These are phyloP conservation scores for Oncorhynchus masou DNA, from an alignment of 2,113 vertebrate genomes.

Conservation along the genomic window DNA sequence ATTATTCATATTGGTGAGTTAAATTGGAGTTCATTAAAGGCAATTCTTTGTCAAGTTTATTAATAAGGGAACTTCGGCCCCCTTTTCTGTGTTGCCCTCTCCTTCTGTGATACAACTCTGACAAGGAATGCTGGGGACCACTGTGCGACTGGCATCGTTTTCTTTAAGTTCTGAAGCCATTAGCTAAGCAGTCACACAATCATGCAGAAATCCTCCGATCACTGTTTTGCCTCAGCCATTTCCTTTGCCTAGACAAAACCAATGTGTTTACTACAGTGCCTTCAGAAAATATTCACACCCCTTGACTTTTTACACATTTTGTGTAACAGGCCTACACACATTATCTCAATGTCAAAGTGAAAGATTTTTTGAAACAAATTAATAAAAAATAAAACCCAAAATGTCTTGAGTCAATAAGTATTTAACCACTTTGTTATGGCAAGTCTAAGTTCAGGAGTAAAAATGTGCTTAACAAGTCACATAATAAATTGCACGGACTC, in stretches of 20 bases:
- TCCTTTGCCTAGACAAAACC: slow-evolving; percentile 23
- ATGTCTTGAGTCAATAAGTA: no score
- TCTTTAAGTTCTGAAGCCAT: slow-evolving; percentile 61
- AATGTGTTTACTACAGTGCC: slow-evolving; percentile 4
- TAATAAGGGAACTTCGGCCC: slow-evolving; percentile 22
- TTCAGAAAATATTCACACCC: no score
- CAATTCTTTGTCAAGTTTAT: slow-evolving; percentile 45
- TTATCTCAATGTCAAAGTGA: no score
- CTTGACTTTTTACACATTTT: no score
- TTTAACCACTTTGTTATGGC: no score
- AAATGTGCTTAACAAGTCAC: no score
- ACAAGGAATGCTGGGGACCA: slow-evolving; percentile 54
- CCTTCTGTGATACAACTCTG: slow-evolving; percentile 45
- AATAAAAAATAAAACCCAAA: no score
- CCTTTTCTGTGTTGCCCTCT: slow-evolving; percentile 4
- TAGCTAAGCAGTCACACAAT: slow-evolving; percentile 59
- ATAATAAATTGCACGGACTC: no score
- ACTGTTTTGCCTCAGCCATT: slow-evolving; percentile 29
- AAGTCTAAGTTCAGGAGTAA: no score
- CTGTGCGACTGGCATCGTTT: slow-evolving; percentile 59
- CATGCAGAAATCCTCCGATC: slow-evolving; percentile 60
- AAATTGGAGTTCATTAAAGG: slow-evolving; percentile 42
- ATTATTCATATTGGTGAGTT: slow-evolving; percentile 56
- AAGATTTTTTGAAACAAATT: no score
- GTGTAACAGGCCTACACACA: no score